Evolutionary conservation across 2,113 vertebrate genomes (phyloP), one percentile per base, ranked within the genome.

Genomic region (Cephalopterus ornatus): DNA sequence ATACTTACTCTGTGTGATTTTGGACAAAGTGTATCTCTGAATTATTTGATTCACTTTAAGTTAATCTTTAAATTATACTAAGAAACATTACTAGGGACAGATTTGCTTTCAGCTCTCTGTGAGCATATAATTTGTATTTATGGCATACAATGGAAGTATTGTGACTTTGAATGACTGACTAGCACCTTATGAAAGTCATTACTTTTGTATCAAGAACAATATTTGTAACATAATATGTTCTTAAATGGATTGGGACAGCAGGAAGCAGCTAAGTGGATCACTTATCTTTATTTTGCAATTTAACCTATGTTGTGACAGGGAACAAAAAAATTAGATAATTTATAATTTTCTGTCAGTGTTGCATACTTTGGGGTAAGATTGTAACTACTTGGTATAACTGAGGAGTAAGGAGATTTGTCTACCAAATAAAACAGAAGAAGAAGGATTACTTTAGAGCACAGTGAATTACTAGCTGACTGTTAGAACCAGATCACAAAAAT

Each of bases 221-320:
- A 93, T 96, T 96, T 94, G 95, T 85, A 94, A 88, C 33, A 74
- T 89, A 95, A 94, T 79, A 17, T 91, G 67, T 96, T 97, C 95
- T 97, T 97, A 97, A 97, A 96, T 86, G 76, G 95, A 98, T 97
- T 80, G 96, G 95, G 91, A 93, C 88, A 94, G 94, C 92, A 97
- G 95, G 94, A 97, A 95, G 90, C 89, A 92, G 85, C 80, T 96
- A 98, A 97, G 94, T 73, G 91, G 90, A 93, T 96, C 97, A 97
- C 97, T 98, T 97, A 94, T 96, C 95, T 98, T 98, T 97, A 97
- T 97, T 96, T 97, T 96, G 92, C 93, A 97, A 97, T 97, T 97
- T 97, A 97, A 96, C 94, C 90, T 89, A 92, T 73, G 90, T 94
- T 95, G 70, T 93, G 95, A 97, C 90, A 97, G 93, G 86, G 94